These are phyloP conservation scores for Toxonevra muliebris DNA, from an alignment of 2,888 invertebrate genomes.

Conservation along the genomic window DNA sequence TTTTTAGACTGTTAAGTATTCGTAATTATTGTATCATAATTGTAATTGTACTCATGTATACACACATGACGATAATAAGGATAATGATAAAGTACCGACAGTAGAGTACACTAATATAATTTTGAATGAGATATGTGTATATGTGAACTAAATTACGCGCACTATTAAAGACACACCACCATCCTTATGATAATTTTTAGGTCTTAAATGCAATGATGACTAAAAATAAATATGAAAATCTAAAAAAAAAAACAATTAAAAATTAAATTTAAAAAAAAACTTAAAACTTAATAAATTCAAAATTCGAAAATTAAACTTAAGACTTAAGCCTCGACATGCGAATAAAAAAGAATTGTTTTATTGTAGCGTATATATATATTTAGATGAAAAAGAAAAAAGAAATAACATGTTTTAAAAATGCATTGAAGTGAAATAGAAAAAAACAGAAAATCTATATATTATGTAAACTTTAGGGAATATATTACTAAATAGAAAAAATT, in stretches of 20 bases:
- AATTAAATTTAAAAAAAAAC: background rate
- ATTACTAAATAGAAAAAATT: slow-evolving; percentile 22
- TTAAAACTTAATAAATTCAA: slow-evolving; percentile 1
- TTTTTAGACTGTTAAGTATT: slow-evolving; percentile 56
- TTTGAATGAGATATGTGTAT: background rate
- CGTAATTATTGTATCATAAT: background rate
- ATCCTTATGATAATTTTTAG: slow-evolving; percentile 55
- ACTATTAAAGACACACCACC: slow-evolving; percentile 48
- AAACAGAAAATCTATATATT: slow-evolving; percentile 22
- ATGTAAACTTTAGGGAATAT: slow-evolving; percentile 36
- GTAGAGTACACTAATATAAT: too few species aligned
- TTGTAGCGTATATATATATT: slow-evolving; percentile 1
- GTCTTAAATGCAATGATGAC: background rate
- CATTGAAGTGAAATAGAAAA: slow-evolving; percentile 34
- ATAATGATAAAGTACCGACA: background rate
- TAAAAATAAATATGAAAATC: slow-evolving; percentile 33
- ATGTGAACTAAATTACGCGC: slow-evolving; percentile 27
- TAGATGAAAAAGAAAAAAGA: slow-evolving; percentile 11
- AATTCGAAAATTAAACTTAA: slow-evolving; percentile 39
- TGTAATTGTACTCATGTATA: slow-evolving; percentile 32
- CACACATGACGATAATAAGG: slow-evolving; percentile 13
- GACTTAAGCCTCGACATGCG: slow-evolving; percentile 52
- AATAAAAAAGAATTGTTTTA: slow-evolving; percentile 51
- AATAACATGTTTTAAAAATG: too few species aligned
- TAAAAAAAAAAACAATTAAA: background rate